Evolutionary conservation across 2,888 invertebrate species (phyloP).

Genomic region (Morpho achilles): DNA sequence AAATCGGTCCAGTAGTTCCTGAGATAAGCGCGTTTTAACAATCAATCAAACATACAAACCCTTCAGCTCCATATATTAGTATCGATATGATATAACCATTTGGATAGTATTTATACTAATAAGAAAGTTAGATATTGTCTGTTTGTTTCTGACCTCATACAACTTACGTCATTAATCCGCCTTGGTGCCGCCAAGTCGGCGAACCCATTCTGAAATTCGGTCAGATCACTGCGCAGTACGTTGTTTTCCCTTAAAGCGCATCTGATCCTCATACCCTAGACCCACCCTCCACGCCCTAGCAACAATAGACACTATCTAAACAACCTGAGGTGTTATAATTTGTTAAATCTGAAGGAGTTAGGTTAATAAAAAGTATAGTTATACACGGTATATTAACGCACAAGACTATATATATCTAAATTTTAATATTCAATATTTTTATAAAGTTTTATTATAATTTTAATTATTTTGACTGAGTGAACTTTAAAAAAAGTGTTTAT

Average conservation of each 20-base stretch:
- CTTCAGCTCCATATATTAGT: no score
- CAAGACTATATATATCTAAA: no score
- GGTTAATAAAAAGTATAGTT: constrained; percentile 5
- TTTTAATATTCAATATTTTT: no score
- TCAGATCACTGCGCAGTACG: constrained; percentile 42
- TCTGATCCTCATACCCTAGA: constrained; percentile 29
- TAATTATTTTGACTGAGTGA: no score
- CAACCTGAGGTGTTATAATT: constrained; percentile 17
- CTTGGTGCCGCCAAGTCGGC: constrained; percentile 49
- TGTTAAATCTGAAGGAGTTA: constrained; percentile 10
- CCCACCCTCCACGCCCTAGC: constrained; percentile 34
- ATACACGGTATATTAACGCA: no score
- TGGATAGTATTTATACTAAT: no score
- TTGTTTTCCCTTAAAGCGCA: constrained; percentile 37
- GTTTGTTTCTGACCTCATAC: constrained; percentile 30
- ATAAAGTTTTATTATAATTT: no score
- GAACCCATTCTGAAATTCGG: constrained; percentile 35
- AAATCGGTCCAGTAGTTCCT: no score
- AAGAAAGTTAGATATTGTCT: constrained; percentile 3
- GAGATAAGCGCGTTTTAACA: no score
- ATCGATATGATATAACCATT: no score
- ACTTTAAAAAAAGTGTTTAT: no score
- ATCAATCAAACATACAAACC: no score
- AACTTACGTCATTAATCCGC: constrained; percentile 41
- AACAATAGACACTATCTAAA: constrained; percentile 24